Conservation (phyloP, 2,113 vertebrate species). For the Osmerus eperlanus region DNA sequence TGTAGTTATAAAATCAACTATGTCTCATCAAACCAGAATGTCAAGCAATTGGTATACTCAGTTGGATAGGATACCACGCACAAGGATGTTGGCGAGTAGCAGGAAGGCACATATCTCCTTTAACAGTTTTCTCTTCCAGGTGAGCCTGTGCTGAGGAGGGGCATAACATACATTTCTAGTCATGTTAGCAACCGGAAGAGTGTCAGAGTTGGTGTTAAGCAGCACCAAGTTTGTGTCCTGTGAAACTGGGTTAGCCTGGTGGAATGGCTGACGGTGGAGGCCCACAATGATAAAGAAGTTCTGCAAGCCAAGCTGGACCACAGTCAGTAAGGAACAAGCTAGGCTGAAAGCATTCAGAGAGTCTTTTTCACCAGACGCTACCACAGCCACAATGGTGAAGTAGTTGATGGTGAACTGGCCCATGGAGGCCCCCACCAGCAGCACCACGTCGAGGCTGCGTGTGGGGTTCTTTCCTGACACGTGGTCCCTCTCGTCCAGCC, state of each 20-base stretch:
- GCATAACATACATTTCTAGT: slow-evolving; percentile 12
- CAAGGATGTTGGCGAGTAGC: slow-evolving; percentile 82
- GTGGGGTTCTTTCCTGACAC: slow-evolving; percentile 89
- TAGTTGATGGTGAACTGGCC: slow-evolving; percentile 90
- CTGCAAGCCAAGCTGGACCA: slow-evolving; percentile 87
- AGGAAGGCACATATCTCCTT: slow-evolving; percentile 88
- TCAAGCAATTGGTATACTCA: too few species aligned
- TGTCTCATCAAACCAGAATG: slow-evolving; percentile 72
- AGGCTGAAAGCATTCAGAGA: slow-evolving; percentile 73
- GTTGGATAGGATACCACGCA: too few species aligned
- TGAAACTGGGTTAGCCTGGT: slow-evolving; percentile 37
- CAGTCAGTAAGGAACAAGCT: slow-evolving; percentile 77
- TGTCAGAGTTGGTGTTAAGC: too few species aligned
- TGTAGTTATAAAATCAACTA: slow-evolving; percentile 52
- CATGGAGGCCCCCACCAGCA: slow-evolving; percentile 86
- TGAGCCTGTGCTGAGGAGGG: slow-evolving; percentile 26
- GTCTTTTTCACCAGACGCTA: slow-evolving; percentile 67
- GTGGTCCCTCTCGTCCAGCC: slow-evolving; percentile 83
- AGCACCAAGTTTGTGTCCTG: background rate
- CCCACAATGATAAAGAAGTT: slow-evolving; percentile 92
- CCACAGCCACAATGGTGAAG: slow-evolving; percentile 86
- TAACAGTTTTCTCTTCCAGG: slow-evolving; percentile 82
- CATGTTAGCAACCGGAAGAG: too few species aligned
- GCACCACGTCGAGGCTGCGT: slow-evolving; percentile 84
- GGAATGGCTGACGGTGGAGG: slow-evolving; percentile 83